Evolutionary conservation across 2,888 invertebrate genomes (phyloP).

Genomic region (Carterocephalus palaemon): DNA sequence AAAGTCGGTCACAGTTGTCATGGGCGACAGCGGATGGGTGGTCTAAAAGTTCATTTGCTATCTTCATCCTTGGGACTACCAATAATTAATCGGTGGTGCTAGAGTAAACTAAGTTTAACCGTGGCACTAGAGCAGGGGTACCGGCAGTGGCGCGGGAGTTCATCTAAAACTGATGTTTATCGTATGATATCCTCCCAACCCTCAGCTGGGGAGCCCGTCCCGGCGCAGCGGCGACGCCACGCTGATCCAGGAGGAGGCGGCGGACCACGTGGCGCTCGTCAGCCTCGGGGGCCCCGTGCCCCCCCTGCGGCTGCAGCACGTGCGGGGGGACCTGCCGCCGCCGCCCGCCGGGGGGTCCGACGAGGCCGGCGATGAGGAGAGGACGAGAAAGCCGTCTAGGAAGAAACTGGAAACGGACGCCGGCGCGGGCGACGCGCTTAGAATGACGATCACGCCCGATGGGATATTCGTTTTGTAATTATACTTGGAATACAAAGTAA

Average conservation of each 20-base stretch:
- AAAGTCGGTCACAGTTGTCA: too few species aligned
- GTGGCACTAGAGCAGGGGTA: too few species aligned
- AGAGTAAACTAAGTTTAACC: too few species aligned
- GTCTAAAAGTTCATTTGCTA: too few species aligned
- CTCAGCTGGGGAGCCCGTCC: constrained; percentile 8
- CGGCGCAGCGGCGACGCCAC: constrained; percentile 33
- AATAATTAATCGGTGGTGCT: too few species aligned
- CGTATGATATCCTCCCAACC: too few species aligned
- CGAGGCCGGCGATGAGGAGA: too few species aligned
- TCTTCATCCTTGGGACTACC: too few species aligned
- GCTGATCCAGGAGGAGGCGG: constrained; percentile 45
- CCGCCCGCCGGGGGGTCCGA: constrained; percentile 12
- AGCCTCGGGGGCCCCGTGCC: constrained; percentile 46
- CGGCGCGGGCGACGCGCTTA: neutral
- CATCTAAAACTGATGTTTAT: neutral
- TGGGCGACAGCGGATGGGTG: too few species aligned
- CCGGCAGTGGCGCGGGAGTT: too few species aligned
- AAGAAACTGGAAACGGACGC: neutral
- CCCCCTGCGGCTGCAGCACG: constrained; percentile 47
- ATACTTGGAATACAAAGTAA: neutral
- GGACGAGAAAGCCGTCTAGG: too few species aligned
- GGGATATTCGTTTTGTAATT: constrained; percentile 9
- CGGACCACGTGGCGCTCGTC: constrained; percentile 43
- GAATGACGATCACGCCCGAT: neutral
- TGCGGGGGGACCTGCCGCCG: constrained; percentile 33